Base-by-base conservation (phyloP, 2,797 vertebrate genomes). In the Enteromius radiatus region DNA sequence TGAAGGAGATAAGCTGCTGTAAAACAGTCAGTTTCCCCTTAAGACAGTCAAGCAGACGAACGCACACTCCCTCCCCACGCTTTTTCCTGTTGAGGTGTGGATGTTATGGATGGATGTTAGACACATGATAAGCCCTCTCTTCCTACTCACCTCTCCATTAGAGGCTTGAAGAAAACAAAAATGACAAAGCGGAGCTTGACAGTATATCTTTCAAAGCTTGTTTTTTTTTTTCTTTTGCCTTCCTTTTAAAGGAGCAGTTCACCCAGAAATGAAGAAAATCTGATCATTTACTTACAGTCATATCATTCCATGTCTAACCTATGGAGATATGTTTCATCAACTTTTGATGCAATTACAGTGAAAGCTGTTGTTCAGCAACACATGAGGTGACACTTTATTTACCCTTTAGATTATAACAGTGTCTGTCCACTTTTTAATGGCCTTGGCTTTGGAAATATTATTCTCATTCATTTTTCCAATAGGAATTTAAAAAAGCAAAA, bases 81-180 rank as follows among this genome's bases (percentile, higher is more conserved):
- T 74, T 45, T 69, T 83, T 83, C 81, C 73, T 83, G 81, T 76
- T 61, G 81, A 83, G 81, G 81, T 83, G 81, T 77, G 81, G 75
- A 83, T 77, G 81, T 83, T 61, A 77, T 83, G 52, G 81, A 83
- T 77, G 81, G 73, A 61, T 77, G 81, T 76, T 68, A 83, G 81
- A 76, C 64, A 77, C 64, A 77, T 47, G 74, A 83, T 83, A 83
- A 83, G 61, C 77, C 41, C 23, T 75, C 67, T 78, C 69, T 67
- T 80, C 67, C 70, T 63, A 56, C 71, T 75, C 65, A 68, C 77
- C 38, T 80, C 83, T 80, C 47, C 47, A 65, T 84, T 80, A 69
- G 52, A 59, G 47, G 56, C 59, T 74, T 74, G 47, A 76, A 59
- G 49, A 61, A 76, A 75, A 76, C 33, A 43, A n/a, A 61, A 67